Evolutionary conservation across 2,797 vertebrate genomes (phyloP), one percentile per base, ranked within the genome.

Genomic region (Cryptoblepharus egeriae): DNA sequence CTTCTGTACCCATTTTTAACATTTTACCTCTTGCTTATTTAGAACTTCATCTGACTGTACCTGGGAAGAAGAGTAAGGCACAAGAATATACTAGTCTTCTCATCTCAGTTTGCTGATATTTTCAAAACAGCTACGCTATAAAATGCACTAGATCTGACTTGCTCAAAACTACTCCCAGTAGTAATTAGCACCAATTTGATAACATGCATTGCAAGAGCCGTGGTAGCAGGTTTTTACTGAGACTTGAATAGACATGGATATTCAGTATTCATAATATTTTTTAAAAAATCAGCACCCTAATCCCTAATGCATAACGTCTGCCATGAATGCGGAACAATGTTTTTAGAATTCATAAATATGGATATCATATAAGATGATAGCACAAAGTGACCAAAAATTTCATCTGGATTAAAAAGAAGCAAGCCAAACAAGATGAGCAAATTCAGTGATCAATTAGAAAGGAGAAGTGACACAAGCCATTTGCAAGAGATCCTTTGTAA

Each of bases 401-500:
- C 69, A 71, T 52, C 28, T 52, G 26, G n/a, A 80, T 49, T 16
- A 35, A 64, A 63, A 64, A 20, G 1, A 52, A 52, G 49, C 49
- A 52, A 52, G 13, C 20, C 7, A 6, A 30, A 28, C 12, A 55
- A 18, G 35, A n/a, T 9, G 30, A 83, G 91, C 78, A 87, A n/a
- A 85, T 30, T 81, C 2, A 88, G 86, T 81, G 64, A 83, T 68
- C 84, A 85, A 80, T 87, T 82, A 86, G n/a, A 87, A 74, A 88
- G 88, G 45, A 11, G 45, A 52, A 15, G 80, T 83, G 91, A 87
- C 83, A 88, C 80, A 90, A 94, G 84, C 81, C 67, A 12, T 4
- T 85, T 83, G 64, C 79, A 86, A 90, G 88, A 88, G 55, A 90
- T 79, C 80, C 58, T 86, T 92, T n/a, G n/a, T n/a, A n/a, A n/a